Percentiles rank a stretch among this genome's conserved stretches.
phyloP scores from a whole-genome alignment of 2,113 vertebrate species.

The Isichthys henryi region DNA sequence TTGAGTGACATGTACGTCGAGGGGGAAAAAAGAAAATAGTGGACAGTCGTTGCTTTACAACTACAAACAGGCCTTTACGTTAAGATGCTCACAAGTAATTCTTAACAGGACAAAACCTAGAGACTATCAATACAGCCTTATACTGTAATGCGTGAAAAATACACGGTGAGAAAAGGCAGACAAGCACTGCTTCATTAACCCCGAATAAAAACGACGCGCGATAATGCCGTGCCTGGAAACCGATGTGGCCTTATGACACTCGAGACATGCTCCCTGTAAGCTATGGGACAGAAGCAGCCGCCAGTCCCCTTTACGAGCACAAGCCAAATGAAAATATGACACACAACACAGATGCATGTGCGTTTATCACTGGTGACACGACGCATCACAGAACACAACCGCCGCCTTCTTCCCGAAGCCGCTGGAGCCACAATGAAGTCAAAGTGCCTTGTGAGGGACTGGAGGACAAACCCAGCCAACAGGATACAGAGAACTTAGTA shows the following conservation, averaged over 20 bases:
- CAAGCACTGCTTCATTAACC: neutral
- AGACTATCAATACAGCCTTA: neutral
- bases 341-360: neutral
- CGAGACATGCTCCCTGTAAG: neutral
- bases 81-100: neutral
- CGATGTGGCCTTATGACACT: neutral
- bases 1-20: neutral
- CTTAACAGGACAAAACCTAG: neutral
- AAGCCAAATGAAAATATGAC: neutral
- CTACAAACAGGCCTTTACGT: neutral
- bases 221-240: neutral
- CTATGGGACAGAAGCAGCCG: neutral
- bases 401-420: neutral
- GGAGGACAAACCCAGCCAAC: neutral
- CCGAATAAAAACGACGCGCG: neutral
- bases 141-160: neutral
- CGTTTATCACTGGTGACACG: neutral
- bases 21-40: neutral
- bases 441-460: neutral
- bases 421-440: conserved; percentile 20
- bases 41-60: neutral
- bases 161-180: neutral
- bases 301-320: neutral
- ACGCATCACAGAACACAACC: neutral
- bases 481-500: neutral